Evolutionary conservation across 2,113 vertebrate species (phyloP).

Genomic region (Eudyptes chrysolophus): DNA sequence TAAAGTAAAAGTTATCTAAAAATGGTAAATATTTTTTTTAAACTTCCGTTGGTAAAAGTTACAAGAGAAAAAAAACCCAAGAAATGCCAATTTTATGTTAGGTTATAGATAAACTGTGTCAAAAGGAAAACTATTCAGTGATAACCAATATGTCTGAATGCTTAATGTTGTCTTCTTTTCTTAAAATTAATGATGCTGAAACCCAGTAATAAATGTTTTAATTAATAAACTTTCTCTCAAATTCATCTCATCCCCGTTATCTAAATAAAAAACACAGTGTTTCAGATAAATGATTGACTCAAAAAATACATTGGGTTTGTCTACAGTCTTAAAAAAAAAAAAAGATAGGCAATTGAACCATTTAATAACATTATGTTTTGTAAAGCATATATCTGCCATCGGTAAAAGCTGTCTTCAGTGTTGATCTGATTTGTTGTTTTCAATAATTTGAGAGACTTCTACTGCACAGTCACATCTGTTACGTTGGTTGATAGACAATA

Average conservation of each 20-base stretch:
- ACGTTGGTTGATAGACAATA: background rate
- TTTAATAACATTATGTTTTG: slow-evolving; percentile 3
- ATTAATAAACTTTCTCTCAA: background rate
- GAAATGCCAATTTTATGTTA: background rate
- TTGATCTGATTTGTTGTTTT: slow-evolving; percentile 38
- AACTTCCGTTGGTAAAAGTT: background rate
- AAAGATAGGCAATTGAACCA: background rate
- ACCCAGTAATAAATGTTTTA: background rate
- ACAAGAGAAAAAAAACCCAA: background rate
- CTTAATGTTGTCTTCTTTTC: background rate
- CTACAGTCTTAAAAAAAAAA: background rate
- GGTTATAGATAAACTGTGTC: background rate
- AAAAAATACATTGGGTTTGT: background rate
- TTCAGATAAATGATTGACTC: background rate
- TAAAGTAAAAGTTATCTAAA: background rate
- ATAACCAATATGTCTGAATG: background rate
- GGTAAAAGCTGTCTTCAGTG: slow-evolving; percentile 22
- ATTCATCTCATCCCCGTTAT: background rate
- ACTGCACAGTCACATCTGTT: slow-evolving; percentile 15
- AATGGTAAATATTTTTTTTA: background rate
- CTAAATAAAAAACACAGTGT: background rate
- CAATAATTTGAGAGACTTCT: slow-evolving; percentile 46
- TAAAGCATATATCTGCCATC: background rate
- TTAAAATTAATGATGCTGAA: background rate
- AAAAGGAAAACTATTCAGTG: background rate